phyloP scores from a whole-genome alignment of 2,888 invertebrate genomes.

The Noctua janthe region DNA sequence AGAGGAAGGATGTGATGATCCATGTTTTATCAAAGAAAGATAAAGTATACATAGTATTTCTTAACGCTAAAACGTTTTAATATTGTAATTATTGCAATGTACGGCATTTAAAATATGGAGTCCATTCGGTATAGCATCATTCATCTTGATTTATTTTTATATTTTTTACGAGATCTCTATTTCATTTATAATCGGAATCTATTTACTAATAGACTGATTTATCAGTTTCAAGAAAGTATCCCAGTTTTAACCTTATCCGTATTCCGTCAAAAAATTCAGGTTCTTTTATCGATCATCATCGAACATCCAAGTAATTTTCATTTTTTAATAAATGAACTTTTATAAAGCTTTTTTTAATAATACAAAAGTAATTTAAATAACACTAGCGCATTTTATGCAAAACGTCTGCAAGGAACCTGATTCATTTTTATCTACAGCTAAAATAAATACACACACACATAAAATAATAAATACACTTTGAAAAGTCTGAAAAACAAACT shows the following conservation, averaged over 20 bases:
- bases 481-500: conserved; percentile 2
- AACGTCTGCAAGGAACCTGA: conserved; percentile 42
- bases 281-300: conserved; percentile 1
- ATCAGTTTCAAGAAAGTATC: conserved; percentile 9
- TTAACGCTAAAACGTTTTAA: conserved; percentile 1
- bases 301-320: neutral
- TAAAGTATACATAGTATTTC: neutral
- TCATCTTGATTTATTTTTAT: conserved; percentile 6
- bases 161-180: conserved; percentile 5
- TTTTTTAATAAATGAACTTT: conserved; percentile 32
- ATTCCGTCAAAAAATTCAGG: conserved; percentile 13
- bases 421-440: conserved; percentile 15
- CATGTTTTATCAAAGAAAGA: neutral
- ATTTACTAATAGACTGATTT: conserved; percentile 12
- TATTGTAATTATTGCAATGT: neutral
- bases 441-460: conserved; percentile 1
- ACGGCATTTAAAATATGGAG: neutral
- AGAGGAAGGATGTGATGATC: neutral
- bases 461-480: conserved; percentile 17
- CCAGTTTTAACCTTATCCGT: neutral
- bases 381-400: conserved; percentile 48
- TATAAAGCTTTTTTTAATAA: conserved; percentile 10
- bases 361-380: conserved; percentile 25
- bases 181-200: conserved; percentile 16
- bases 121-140: neutral